Conservation (phyloP, 2,888 invertebrate genomes). For the Melanchra persicariae region DNA sequence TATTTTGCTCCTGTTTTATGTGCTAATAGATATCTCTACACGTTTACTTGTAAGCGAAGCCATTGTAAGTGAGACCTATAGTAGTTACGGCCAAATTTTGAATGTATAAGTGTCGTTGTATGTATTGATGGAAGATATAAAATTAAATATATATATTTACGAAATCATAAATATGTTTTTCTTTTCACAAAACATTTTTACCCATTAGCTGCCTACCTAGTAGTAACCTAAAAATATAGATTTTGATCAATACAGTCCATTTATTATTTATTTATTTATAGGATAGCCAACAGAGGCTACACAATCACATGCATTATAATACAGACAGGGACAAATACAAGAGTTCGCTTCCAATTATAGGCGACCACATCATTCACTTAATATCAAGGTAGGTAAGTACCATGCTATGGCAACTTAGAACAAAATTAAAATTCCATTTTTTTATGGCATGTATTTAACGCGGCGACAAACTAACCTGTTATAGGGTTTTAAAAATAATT, state of each 20-base stretch:
- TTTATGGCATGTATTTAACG: too few relatives aligned
- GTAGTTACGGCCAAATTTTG: conserved; percentile 86
- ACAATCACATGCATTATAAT: too few relatives aligned
- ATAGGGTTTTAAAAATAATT: too few relatives aligned
- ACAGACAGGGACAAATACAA: too few relatives aligned
- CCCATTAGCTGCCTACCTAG: not conserved
- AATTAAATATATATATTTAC: conserved; percentile 91
- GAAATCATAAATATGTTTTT: conserved; percentile 82
- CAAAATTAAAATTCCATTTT: too few relatives aligned
- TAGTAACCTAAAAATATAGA: not conserved
- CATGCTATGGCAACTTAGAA: too few relatives aligned
- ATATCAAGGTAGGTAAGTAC: too few relatives aligned
- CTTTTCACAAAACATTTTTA: conserved; percentile 53
- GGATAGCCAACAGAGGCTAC: too few relatives aligned
- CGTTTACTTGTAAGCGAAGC: conserved; percentile 75
- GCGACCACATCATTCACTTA: too few relatives aligned
- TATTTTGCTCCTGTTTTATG: conserved; percentile 54
- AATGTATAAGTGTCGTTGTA: conserved; percentile 89
- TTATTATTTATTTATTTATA: too few relatives aligned
- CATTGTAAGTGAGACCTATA: conserved; percentile 84
- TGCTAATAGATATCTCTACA: conserved; percentile 60
- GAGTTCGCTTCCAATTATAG: too few relatives aligned
- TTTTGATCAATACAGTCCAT: not conserved
- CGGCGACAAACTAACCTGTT: too few relatives aligned
- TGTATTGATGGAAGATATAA: conserved; percentile 91